These are phyloP conservation scores for Zeus faber DNA, from an alignment of 2,113 vertebrate genomes.

Conservation along the genomic window DNA sequence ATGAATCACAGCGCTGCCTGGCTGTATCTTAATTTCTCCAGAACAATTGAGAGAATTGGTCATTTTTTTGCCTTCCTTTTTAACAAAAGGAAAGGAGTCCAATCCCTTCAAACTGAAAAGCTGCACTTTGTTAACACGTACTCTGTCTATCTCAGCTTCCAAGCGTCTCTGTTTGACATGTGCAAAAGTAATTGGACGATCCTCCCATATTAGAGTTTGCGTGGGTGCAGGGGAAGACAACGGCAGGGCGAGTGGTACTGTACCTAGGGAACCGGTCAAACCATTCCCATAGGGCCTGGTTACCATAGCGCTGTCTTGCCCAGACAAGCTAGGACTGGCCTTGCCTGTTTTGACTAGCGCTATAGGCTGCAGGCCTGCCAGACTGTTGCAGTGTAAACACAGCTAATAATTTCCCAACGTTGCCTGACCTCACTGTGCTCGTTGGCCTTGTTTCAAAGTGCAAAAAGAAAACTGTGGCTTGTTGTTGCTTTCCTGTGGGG, in stretches of 20 bases:
- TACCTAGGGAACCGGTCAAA: slow-evolving; percentile 2
- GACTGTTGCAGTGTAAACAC: slow-evolving; percentile 44
- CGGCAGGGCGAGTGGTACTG: neutral
- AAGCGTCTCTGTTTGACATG: too few species aligned
- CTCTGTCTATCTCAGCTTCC: too few species aligned
- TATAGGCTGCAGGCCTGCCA: slow-evolving; percentile 13
- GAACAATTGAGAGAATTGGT: neutral
- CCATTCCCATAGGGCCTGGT: slow-evolving; percentile 6
- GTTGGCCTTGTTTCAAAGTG: slow-evolving; percentile 31
- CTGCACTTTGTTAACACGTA: too few species aligned
- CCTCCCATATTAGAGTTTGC: too few species aligned
- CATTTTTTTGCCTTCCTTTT: too few species aligned
- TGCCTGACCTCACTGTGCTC: slow-evolving; percentile 18
- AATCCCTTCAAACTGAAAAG: too few species aligned
- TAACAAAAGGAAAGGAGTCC: too few species aligned
- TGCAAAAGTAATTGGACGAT: too few species aligned
- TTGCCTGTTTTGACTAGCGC: slow-evolving; percentile 33
- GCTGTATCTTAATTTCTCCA: slow-evolving; percentile 5
- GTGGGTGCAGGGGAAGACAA: neutral
- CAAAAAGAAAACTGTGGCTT: slow-evolving; percentile 32
- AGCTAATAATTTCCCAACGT: slow-evolving; percentile 46
- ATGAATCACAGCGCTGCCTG: slow-evolving; percentile 3
- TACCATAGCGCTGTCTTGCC: slow-evolving; percentile 3
- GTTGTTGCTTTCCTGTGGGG: slow-evolving; percentile 4
- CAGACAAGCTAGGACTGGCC: slow-evolving; percentile 26